These are phyloP conservation scores for Laothoe populi DNA, from an alignment of 2,888 invertebrate species.

Conservation along the genomic window DNA sequence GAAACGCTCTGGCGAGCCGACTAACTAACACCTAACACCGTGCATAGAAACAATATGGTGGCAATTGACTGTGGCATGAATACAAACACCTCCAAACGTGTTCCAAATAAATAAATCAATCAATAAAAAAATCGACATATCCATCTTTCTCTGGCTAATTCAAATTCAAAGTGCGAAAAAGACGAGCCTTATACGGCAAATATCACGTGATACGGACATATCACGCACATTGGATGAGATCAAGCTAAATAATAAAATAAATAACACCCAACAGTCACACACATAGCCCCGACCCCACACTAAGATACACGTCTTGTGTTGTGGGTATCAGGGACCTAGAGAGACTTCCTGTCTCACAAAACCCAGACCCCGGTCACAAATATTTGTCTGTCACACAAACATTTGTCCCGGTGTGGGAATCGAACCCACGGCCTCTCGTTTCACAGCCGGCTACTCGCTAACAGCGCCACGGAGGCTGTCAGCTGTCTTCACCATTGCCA, in stretches of 20 bases:
- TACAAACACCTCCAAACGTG: background rate
- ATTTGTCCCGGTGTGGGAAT: too few species aligned
- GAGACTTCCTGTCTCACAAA: too few species aligned
- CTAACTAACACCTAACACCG: slow-evolving; percentile 60
- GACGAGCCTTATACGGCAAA: slow-evolving; percentile 15
- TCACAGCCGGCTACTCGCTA: too few species aligned
- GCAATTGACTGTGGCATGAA: slow-evolving; percentile 50
- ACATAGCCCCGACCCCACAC: too few species aligned
- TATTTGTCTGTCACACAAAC: too few species aligned
- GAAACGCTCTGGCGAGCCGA: slow-evolving; percentile 74
- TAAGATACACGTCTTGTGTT: too few species aligned
- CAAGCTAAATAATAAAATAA: too few species aligned
- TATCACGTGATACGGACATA: slow-evolving; percentile 35
- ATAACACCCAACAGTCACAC: too few species aligned
- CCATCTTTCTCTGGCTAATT: slow-evolving; percentile 21
- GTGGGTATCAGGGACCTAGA: too few species aligned
- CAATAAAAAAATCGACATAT: slow-evolving; percentile 21
- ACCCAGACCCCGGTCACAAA: too few species aligned
- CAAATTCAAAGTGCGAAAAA: slow-evolving; percentile 19
- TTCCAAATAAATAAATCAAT: slow-evolving; percentile 16
- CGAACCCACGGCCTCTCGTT: too few species aligned
- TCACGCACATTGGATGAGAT: slow-evolving; percentile 51
- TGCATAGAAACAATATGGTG: slow-evolving; percentile 62
- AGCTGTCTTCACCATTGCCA: slow-evolving; percentile 70
- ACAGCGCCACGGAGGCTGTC: too few species aligned